These are phyloP conservation scores for Fistularia commersonii DNA, from an alignment of 2,797 vertebrate genomes.

Conservation along the genomic window DNA sequence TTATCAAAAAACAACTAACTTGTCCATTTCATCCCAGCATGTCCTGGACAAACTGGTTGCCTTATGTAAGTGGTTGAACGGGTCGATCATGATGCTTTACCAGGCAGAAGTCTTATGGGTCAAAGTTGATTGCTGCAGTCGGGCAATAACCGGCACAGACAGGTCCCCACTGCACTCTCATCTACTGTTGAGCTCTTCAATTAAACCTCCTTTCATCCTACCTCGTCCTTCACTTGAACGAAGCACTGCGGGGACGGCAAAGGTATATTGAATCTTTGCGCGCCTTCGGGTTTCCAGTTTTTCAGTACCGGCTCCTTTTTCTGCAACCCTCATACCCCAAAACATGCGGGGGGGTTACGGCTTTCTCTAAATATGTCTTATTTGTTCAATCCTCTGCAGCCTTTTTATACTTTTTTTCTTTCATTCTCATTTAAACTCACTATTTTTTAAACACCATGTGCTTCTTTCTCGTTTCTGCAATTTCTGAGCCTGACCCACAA, in stretches of 20 bases:
- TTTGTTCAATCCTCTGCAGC: slow-evolving; percentile 14
- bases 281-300: slow-evolving; percentile 14
- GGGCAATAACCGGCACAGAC: slow-evolving; percentile 19
- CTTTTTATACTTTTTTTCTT: slow-evolving; percentile 27
- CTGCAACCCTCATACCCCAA: not conserved
- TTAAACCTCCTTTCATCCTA: slow-evolving; percentile 41
- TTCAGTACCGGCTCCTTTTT: slow-evolving; percentile 20
- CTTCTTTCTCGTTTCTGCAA: slow-evolving; percentile 38
- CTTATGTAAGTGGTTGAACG: slow-evolving; percentile 36
- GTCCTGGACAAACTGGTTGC: not conserved
- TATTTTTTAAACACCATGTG: slow-evolving; percentile 45
- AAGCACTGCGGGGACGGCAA: slow-evolving; percentile 16
- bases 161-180: slow-evolving; percentile 25
- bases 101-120: slow-evolving; percentile 28
- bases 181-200: slow-evolving; percentile 40
- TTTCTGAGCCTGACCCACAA: slow-evolving; percentile 47
- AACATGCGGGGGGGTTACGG: not conserved
- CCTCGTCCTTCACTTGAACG: slow-evolving; percentile 50
- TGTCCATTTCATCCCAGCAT: slow-evolving; percentile 1
- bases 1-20: not conserved
- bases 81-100: slow-evolving; percentile 42
- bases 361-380: not conserved
- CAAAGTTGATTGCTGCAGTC: slow-evolving; percentile 26
- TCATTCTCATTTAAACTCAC: slow-evolving; percentile 43
- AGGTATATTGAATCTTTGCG: slow-evolving; percentile 40